A percentile compares a stretch with the other conserved stretches of the same genome.
phyloP scores from a whole-genome alignment of 2,797 vertebrate genomes.

The Brachyrhaphis roseni region DNA sequence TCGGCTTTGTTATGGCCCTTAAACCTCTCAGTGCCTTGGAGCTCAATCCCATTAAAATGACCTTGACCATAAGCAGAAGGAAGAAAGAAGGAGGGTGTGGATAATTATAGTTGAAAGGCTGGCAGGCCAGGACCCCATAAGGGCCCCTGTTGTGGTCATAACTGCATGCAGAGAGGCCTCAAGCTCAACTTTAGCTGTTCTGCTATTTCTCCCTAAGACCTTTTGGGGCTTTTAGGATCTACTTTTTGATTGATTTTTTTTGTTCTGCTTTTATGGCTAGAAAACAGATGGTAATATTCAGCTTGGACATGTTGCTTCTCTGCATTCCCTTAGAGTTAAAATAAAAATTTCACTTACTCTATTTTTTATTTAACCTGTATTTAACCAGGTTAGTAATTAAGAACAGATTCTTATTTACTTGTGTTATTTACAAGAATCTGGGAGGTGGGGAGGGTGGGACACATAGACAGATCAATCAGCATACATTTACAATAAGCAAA shows the following conservation, averaged over 20 bases:
- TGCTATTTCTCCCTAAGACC: slow-evolving; percentile 25
- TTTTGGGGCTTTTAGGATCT: not conserved
- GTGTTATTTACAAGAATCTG: no score
- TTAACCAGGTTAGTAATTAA: no score
- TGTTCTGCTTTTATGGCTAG: not conserved
- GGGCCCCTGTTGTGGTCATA: slow-evolving; percentile 55
- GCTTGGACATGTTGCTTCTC: not conserved
- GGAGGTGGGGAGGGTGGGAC: no score
- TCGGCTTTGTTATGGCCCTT: slow-evolving; percentile 81
- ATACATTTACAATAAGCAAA: no score
- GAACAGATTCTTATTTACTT: no score
- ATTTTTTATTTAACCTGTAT: no score
- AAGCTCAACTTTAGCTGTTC: slow-evolving; percentile 35
- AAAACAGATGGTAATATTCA: not conserved
- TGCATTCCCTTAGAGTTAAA: not conserved
- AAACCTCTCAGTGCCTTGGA: slow-evolving; percentile 71
- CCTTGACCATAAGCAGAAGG: slow-evolving; percentile 72
- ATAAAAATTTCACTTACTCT: not conserved
- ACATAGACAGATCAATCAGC: no score
- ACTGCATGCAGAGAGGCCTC: slow-evolving; percentile 47
- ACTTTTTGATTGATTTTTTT: slow-evolving; percentile 11
- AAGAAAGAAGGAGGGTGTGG: slow-evolving; percentile 60
- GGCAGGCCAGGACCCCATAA: slow-evolving; percentile 47
- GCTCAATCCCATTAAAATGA: slow-evolving; percentile 83
- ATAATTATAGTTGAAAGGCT: slow-evolving; percentile 71